A percentile compares a stretch with the other conserved stretches of the same genome.
These are phyloP conservation scores for Protaetia brevitarsis DNA, from an alignment of 1,140 invertebrate genomes.

Conservation along the genomic window DNA sequence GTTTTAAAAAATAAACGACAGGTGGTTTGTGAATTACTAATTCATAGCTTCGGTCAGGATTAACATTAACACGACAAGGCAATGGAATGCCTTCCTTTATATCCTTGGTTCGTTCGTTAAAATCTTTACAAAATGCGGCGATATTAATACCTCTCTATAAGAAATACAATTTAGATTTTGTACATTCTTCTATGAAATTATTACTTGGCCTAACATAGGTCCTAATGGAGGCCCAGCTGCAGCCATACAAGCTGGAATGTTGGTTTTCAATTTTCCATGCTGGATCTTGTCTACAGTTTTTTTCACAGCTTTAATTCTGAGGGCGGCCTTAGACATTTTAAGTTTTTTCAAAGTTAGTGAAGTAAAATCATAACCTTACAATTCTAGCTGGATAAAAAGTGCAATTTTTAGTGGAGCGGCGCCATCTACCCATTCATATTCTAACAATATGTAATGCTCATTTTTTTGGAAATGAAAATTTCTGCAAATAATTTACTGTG, in stretches of 20 bases:
- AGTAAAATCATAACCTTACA: too few species aligned
- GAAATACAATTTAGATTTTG: neutral
- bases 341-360: too few species aligned
- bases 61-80: slow-evolving; percentile 77
- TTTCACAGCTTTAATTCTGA: slow-evolving; percentile 63
- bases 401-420: too few species aligned
- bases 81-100: slow-evolving; percentile 91
- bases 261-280: slow-evolving; percentile 70
- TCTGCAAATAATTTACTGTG: too few species aligned
- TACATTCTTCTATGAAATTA: slow-evolving; percentile 20
- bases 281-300: slow-evolving; percentile 68
- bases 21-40: slow-evolving; percentile 84
- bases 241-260: slow-evolving; percentile 85
- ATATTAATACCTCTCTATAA: slow-evolving; percentile 92
- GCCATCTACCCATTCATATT: too few species aligned
- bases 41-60: slow-evolving; percentile 84
- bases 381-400: too few species aligned
- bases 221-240: slow-evolving; percentile 85
- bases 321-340: slow-evolving; percentile 70
- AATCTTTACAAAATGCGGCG: slow-evolving; percentile 95
- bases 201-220: slow-evolving; percentile 85
- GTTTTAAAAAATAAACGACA: slow-evolving; percentile 82
- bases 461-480: too few species aligned
- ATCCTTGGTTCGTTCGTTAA: slow-evolving; percentile 90
- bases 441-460: too few species aligned